These are phyloP conservation scores for Elegia similella DNA, from an alignment of 2,888 invertebrate species.

Conservation along the genomic window DNA sequence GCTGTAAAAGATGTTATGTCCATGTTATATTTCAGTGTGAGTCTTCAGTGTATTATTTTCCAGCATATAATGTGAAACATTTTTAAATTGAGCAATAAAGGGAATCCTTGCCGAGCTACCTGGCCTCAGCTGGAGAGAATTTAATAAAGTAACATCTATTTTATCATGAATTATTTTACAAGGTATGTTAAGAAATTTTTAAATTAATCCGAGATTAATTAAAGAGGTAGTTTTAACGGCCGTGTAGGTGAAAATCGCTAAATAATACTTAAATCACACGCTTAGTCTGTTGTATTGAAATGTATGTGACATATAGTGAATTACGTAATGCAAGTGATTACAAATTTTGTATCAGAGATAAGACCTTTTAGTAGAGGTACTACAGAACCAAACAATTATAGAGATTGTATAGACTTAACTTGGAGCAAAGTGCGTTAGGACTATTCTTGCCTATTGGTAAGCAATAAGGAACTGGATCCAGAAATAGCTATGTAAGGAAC, in stretches of 20 bases:
- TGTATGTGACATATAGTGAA: too few relatives aligned
- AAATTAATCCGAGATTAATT: constrained; percentile 38
- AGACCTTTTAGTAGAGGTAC: neutral
- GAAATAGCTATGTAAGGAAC: constrained; percentile 54
- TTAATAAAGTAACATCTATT: constrained; percentile 72
- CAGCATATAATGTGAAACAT: constrained; percentile 63
- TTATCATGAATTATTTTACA: constrained; percentile 62
- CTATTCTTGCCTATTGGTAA: constrained; percentile 35
- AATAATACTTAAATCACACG: too few relatives aligned
- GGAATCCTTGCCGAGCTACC: constrained; percentile 57
- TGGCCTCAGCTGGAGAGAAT: constrained; percentile 58
- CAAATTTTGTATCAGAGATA: too few relatives aligned
- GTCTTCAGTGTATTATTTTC: constrained; percentile 60
- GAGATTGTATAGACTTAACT: neutral
- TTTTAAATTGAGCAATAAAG: constrained; percentile 73
- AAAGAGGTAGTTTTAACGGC: neutral
- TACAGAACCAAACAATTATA: too few relatives aligned
- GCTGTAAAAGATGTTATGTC: constrained; percentile 41
- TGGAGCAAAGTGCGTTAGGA: constrained; percentile 12
- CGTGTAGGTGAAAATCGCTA: too few relatives aligned
- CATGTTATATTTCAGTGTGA: constrained; percentile 51
- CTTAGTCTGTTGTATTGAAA: too few relatives aligned
- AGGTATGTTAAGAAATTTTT: constrained; percentile 41
- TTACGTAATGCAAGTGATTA: too few relatives aligned
- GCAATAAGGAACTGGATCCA: constrained; percentile 47